Evolutionary conservation across 2,113 vertebrate genomes (phyloP), one percentile per base, ranked within the genome.

Genomic region (Nothoprocta pentlandii): DNA sequence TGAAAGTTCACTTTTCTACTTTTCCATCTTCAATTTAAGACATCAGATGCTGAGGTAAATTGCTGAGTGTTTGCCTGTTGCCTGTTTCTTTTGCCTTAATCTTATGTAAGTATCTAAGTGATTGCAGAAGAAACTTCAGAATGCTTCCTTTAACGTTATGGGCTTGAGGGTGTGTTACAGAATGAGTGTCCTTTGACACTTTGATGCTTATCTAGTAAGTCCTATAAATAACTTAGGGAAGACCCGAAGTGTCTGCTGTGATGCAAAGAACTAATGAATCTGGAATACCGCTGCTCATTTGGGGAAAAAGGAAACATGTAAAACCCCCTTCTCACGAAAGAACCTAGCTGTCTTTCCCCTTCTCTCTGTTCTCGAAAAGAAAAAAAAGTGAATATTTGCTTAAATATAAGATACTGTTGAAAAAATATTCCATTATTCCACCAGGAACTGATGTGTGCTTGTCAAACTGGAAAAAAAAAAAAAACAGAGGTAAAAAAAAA

Each of bases 1-100:
- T 75, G 73, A 68, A 93, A 96, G 56, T 86, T 93, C 56, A 44
- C 10, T 4, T 82, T 92, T 93, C 78, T 94, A 16, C 39, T 88
- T 93, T 90, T 89, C 41, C 96, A 0, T 70, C 51, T 83, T 22
- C 30, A 62, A 16, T 88, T 14, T 85, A 89, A 59, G 90, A 90
- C 94, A 70, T 83, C 41, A 67, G 7, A 17, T 46, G 30, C 80
- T 70, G 47, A 80, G 42, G 36, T 88, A 67, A 74, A 92, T 3
- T 7, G n/a, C 26, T 71, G 59, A 36, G 36, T 90, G 53, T 95
- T 83, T 88, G 75, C 63, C n/a, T 70, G 54, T 64, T 36, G 49
- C 21, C 73, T 88, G 12, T 86, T 91, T 81, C 53, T 73, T 85
- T 58, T 76, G 10, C 32, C 34, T 71, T 81, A 56, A 36, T 68